Evolutionary conservation across 2,888 invertebrate species (phyloP).

Genomic region (Drosophila birchii): DNA sequence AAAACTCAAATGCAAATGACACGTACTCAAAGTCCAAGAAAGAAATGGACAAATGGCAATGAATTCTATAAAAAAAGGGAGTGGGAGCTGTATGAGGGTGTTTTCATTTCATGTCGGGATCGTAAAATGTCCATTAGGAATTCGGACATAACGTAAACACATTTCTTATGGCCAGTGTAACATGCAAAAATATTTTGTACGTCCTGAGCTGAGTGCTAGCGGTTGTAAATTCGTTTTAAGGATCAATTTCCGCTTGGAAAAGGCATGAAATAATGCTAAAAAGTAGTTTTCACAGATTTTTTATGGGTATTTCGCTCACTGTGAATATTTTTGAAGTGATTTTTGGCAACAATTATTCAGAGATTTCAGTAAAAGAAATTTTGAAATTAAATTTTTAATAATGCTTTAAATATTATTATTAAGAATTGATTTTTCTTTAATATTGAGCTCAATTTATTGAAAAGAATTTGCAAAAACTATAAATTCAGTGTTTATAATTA

Average conservation of each 20-base stretch:
- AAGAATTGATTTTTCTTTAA: too few relatives aligned
- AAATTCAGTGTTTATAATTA: background rate
- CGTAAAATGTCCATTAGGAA: conserved; percentile 84
- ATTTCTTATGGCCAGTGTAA: conserved; percentile 53
- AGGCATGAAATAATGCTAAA: conserved; percentile 2
- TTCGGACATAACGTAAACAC: conserved; percentile 61
- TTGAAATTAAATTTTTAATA: background rate
- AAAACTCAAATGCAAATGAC: conserved; percentile 75
- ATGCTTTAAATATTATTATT: background rate
- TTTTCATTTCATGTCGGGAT: conserved; percentile 48
- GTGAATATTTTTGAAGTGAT: background rate
- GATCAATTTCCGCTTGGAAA: conserved; percentile 21
- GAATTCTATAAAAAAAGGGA: background rate
- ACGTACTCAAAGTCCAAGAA: conserved; percentile 56
- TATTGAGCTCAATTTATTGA: background rate
- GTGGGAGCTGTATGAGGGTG: conserved; percentile 16
- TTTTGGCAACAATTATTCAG: background rate
- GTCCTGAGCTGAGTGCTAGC: conserved; percentile 40
- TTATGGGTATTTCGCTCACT: background rate
- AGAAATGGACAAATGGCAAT: conserved; percentile 37
- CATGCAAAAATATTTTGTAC: conserved; percentile 71
- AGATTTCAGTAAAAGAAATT: background rate
- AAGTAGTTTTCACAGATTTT: conserved; percentile 17
- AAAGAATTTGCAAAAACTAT: background rate
- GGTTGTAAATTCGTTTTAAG: conserved; percentile 65